phyloP scores from a whole-genome alignment of 2,113 vertebrate species.

The Patagioenas fasciata region DNA sequence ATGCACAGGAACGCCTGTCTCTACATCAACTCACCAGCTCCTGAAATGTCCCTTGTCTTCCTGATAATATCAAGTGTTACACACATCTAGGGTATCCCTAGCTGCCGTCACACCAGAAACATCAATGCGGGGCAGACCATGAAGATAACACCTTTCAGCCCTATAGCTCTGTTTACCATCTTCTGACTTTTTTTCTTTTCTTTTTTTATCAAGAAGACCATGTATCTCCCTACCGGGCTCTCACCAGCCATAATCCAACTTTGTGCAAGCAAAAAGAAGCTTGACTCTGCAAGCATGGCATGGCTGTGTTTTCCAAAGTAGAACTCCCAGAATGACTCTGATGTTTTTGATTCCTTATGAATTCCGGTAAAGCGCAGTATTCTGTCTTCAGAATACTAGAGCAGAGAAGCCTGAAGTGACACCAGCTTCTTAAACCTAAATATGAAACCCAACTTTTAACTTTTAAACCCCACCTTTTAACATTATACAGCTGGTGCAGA shows the following conservation, averaged over 20 bases:
- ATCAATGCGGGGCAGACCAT: background rate
- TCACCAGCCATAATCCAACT: background rate
- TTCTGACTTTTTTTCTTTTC: background rate
- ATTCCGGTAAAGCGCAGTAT: background rate
- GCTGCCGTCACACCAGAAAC: background rate
- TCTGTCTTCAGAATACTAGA: background rate
- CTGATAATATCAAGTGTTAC: background rate
- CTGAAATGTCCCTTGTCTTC: background rate
- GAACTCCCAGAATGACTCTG: background rate
- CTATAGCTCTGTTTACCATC: background rate
- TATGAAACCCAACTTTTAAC: background rate
- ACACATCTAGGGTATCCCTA: background rate
- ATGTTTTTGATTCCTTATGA: background rate
- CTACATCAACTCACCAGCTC: background rate
- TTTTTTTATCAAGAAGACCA: background rate
- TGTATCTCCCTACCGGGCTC: background rate
- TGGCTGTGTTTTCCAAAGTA: background rate
- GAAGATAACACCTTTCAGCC: background rate
- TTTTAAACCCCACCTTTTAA: background rate
- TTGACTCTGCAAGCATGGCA: background rate
- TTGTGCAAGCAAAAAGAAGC: background rate
- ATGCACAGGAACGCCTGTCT: background rate
- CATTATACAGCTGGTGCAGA: accelerated
- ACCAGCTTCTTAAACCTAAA: background rate
- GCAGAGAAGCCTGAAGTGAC: background rate